Conservation (phyloP, 1,140 invertebrate genomes). For the Pogonomyrmex californicus region DNA sequence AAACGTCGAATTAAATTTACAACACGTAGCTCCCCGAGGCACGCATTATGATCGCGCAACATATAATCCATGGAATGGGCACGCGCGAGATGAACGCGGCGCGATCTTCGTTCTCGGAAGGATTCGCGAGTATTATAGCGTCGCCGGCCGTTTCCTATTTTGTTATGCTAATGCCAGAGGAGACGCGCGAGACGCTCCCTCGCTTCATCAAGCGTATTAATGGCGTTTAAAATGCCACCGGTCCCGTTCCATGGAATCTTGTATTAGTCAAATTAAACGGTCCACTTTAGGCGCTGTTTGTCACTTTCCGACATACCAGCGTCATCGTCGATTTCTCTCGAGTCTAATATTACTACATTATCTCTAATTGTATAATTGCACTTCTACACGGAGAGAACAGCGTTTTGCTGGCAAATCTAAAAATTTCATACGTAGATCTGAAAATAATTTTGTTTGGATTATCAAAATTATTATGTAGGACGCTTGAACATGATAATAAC, state of each 20-base stretch:
- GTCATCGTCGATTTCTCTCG: background rate
- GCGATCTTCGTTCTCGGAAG: conserved; percentile 6
- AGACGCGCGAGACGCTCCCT: conserved; percentile 10
- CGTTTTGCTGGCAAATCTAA: too few species aligned
- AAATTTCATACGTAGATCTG: too few species aligned
- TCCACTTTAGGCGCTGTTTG: conserved; percentile 35
- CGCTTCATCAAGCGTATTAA: conserved; percentile 47
- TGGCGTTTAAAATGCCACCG: conserved; percentile 54
- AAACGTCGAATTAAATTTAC: conserved; percentile 66
- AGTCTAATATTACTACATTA: background rate
- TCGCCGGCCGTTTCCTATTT: conserved; percentile 23
- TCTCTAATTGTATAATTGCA: background rate
- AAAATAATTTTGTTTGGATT: too few species aligned
- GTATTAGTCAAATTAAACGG: conserved; percentile 59
- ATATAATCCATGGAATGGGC: conserved; percentile 22
- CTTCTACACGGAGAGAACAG: background rate
- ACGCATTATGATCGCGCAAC: conserved; percentile 31
- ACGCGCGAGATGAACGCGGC: background rate
- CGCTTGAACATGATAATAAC: too few species aligned
- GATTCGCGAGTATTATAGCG: conserved; percentile 14
- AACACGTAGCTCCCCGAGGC: conserved; percentile 47
- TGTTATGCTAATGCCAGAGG: conserved; percentile 46
- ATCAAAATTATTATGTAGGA: too few species aligned
- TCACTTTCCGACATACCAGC: conserved; percentile 5
- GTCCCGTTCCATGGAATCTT: conserved; percentile 33